Conservation (phyloP, 2,797 vertebrate species). For the Tapirus indicus region DNA sequence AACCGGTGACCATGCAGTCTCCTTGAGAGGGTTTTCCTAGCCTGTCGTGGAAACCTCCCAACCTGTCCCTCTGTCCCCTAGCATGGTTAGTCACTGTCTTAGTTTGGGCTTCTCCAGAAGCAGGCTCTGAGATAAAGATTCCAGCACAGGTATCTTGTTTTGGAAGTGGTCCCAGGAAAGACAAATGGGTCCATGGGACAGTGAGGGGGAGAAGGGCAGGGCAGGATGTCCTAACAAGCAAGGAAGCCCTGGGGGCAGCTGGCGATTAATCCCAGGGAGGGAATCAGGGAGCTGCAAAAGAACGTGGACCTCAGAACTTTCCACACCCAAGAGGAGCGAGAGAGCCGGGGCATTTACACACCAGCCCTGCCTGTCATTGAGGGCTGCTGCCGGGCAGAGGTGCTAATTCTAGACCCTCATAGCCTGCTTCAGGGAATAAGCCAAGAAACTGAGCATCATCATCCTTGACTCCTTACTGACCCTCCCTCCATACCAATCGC, state of each 20-base stretch:
- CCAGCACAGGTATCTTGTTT: not conserved
- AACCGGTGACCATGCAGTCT: not conserved
- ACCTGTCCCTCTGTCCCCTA: not conserved
- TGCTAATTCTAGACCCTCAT: not conserved
- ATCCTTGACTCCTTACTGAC: not conserved
- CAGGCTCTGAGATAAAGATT: not conserved
- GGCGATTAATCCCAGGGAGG: not conserved
- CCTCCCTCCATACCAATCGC: not conserved
- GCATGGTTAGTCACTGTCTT: not conserved
- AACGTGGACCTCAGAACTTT: not conserved
- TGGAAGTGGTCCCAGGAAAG: not conserved
- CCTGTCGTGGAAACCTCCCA: not conserved
- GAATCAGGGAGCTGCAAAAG: not conserved
- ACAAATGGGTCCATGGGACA: not conserved
- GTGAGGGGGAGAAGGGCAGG: not conserved
- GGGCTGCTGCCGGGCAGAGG: not conserved
- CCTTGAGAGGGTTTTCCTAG: not conserved
- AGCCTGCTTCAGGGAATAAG: not conserved
- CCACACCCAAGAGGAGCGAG: rapidly evolving
- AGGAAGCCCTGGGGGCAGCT: not conserved
- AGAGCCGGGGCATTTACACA: rapidly evolving
- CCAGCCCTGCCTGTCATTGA: not conserved
- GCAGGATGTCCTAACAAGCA: not conserved
- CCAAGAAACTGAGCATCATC: rapidly evolving
- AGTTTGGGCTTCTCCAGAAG: not conserved